Conservation (phyloP, 1,140 invertebrate genomes). For the Diorhabda elongata region DNA sequence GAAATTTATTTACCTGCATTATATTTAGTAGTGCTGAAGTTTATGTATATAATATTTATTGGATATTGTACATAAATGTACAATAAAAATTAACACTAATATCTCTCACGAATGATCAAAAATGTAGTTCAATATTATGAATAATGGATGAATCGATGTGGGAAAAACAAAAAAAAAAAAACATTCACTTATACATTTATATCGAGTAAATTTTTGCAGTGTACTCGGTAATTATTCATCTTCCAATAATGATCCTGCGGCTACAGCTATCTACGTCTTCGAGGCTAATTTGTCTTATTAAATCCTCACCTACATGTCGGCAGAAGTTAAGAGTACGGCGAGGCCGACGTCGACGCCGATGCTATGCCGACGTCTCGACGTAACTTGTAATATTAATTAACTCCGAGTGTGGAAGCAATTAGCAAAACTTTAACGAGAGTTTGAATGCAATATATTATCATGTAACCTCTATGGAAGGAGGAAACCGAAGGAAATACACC, state of each 20-base stretch:
- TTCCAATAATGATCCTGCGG: not conserved
- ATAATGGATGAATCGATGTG: no score
- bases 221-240: conserved; percentile 1
- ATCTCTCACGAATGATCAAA: no score
- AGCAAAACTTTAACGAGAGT: conserved; percentile 15
- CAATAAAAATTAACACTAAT: no score
- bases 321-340: not conserved
- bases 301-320: conserved; percentile 13
- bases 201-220: no score
- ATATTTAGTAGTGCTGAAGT: no score
- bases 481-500: conserved; percentile 1
- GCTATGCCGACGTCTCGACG: not conserved
- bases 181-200: no score
- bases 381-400: conserved; percentile 16
- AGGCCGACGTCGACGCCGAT: no score
- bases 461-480: not conserved
- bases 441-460: conserved; percentile 13
- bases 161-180: no score
- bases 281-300: conserved; percentile 9
- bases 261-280: not conserved
- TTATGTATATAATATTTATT: no score
- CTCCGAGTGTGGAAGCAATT: conserved; percentile 12
- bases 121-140: no score
- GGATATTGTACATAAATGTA: no score
- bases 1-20: no score